Percentiles rank a stretch among this genome's conserved stretches.
Evolutionary conservation across 2,888 invertebrate species (phyloP).

Genomic region (Dryomyza anilis): DNA sequence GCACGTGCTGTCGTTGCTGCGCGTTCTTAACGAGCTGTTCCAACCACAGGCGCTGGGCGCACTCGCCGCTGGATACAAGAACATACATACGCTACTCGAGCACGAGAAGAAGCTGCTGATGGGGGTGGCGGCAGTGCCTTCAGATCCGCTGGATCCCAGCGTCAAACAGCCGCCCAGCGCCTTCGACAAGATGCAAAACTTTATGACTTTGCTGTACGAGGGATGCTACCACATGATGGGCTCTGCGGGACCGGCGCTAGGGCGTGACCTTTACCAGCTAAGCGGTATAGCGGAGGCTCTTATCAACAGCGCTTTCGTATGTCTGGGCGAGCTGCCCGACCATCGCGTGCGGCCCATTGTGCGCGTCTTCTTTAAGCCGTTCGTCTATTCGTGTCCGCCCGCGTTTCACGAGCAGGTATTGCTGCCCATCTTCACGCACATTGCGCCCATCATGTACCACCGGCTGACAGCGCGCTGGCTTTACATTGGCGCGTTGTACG

Average conservation of each 20-base stretch:
- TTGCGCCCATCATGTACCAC: conserved; percentile 75
- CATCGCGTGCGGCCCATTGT: conserved; percentile 83
- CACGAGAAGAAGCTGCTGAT: conserved; percentile 78
- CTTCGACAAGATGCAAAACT: conserved; percentile 82
- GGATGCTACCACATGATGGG: conserved; percentile 81
- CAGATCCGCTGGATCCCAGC: conserved; percentile 61
- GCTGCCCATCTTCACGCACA: conserved; percentile 77
- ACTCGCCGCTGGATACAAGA: conserved; percentile 65
- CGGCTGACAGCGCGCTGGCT: conserved; percentile 80
- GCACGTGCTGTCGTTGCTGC: conserved; percentile 76
- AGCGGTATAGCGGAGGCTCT: conserved; percentile 78
- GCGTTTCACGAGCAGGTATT: conserved; percentile 77
- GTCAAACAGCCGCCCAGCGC: conserved; percentile 66
- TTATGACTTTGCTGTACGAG: conserved; percentile 79
- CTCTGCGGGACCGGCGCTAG: conserved; percentile 78
- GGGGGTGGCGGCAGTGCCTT: conserved; percentile 65
- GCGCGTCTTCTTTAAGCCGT: conserved; percentile 83
- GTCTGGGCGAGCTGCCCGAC: conserved; percentile 75
- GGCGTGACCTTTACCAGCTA: conserved; percentile 82
- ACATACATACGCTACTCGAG: conserved; percentile 74
- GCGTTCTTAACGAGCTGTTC: conserved; percentile 81
- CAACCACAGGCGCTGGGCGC: conserved; percentile 69
- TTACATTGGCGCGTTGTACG: conserved; percentile 76
- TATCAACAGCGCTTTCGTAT: conserved; percentile 65
- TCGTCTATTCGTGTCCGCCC: conserved; percentile 84